Conservation (phyloP, 2,888 invertebrate genomes). For the Leptogaster cylindrica region DNA sequence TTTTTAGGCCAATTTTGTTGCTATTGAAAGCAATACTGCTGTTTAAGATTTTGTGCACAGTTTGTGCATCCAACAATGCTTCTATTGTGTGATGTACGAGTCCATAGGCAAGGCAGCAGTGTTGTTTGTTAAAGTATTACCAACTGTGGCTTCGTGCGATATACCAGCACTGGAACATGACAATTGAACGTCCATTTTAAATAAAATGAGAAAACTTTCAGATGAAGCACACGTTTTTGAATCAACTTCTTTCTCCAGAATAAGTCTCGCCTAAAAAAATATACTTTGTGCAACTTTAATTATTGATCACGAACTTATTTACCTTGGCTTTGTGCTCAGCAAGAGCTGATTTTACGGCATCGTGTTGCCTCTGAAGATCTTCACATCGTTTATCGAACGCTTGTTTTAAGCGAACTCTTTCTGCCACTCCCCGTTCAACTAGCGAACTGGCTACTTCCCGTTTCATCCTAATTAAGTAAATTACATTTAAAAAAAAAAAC, state of each 20-base stretch:
- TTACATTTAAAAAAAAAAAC: no score
- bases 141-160: constrained; percentile 13
- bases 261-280: constrained; percentile 56
- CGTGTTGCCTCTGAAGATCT: constrained; percentile 79
- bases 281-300: not conserved
- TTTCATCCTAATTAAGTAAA: constrained; percentile 56
- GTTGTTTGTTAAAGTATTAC: constrained; percentile 40
- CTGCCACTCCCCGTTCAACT: constrained; percentile 88
- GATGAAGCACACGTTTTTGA: constrained; percentile 58
- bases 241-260: constrained; percentile 60
- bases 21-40: constrained; percentile 30
- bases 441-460: constrained; percentile 64
- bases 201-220: constrained; percentile 59
- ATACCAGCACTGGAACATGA: constrained; percentile 19
- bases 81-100: no score
- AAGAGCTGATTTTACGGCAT: constrained; percentile 73
- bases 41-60: no score
- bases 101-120: constrained; percentile 48
- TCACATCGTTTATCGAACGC: constrained; percentile 78
- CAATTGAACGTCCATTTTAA: constrained; percentile 49
- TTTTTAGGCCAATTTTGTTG: constrained; percentile 34
- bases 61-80: no score
- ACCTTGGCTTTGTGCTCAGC: constrained; percentile 73
- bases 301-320: constrained; percentile 25
- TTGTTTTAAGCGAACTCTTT: constrained; percentile 80